Percentiles rank a stretch among this genome's conserved stretches.
Evolutionary conservation across 1,140 invertebrate genomes (phyloP).

Genomic region (Monochamus saltuarius): DNA sequence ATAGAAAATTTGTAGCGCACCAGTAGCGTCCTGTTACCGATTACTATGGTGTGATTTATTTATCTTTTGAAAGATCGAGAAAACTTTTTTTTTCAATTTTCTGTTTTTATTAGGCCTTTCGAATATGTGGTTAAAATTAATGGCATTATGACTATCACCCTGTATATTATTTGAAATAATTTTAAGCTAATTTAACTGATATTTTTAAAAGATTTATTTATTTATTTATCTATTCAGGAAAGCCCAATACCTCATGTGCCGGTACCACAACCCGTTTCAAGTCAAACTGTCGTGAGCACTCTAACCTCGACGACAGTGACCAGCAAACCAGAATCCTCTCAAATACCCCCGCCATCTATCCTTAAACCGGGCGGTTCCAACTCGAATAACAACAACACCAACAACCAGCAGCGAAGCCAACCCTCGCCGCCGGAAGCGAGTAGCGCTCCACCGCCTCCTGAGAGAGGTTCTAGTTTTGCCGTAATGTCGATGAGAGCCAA

Average conservation of each 20-base stretch:
- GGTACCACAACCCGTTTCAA: conserved; percentile 32
- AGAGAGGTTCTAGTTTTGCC: conserved; percentile 75
- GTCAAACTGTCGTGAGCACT: conserved; percentile 27
- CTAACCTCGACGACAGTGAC: conserved; percentile 30
- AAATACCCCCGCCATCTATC: conserved; percentile 46
- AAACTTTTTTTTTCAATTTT: no score
- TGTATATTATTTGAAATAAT: no score
- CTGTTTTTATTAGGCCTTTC: no score
- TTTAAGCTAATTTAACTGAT: no score
- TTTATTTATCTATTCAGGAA: conserved; percentile 32
- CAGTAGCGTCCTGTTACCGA: no score
- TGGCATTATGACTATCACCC: no score
- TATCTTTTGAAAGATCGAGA: no score
- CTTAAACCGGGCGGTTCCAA: conserved; percentile 41
- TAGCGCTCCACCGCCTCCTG: conserved; percentile 29
- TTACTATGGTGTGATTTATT: no score
- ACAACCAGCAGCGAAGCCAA: conserved; percentile 33
- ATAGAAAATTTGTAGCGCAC: no score
- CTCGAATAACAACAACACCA: conserved; percentile 12
- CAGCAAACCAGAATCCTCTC: conserved; percentile 32
- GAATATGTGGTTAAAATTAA: no score
- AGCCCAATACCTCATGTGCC: conserved; percentile 33
- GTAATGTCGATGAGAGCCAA: conserved; percentile 69
- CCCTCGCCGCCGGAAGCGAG: conserved; percentile 32
- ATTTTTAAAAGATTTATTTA: background rate